These are phyloP conservation scores for Xiphorhynchus erythropygius DNA, from an alignment of 2,797 vertebrate species.

Conservation along the genomic window DNA sequence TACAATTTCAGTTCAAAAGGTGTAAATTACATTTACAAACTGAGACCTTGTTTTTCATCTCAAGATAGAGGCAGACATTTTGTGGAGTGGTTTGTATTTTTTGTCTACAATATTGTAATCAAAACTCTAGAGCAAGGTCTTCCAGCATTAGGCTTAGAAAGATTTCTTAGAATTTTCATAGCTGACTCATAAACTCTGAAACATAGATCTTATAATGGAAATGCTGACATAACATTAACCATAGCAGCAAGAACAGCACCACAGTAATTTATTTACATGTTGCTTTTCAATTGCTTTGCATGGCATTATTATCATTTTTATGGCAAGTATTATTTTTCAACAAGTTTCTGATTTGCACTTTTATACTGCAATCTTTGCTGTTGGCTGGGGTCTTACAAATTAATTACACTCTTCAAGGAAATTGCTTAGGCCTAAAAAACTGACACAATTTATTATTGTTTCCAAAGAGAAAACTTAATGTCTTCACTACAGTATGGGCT, in stretches of 20 bases:
- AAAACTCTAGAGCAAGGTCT: neutral
- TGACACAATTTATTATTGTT: slow-evolving; percentile 50
- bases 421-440: slow-evolving; percentile 55
- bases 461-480: slow-evolving; percentile 26
- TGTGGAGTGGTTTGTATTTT: neutral
- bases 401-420: slow-evolving; percentile 62
- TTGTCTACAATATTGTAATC: neutral
- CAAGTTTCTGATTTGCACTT: slow-evolving; percentile 51
- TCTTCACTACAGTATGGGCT: neutral
- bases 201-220: slow-evolving; percentile 51
- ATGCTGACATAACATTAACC: slow-evolving; percentile 61
- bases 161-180: neutral
- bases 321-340: slow-evolving; percentile 62
- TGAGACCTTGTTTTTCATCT: neutral
- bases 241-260: neutral
- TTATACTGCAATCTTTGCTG: slow-evolving; percentile 51
- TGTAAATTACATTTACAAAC: neutral
- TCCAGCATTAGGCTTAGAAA: neutral
- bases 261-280: slow-evolving; percentile 51
- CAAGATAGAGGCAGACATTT: neutral
- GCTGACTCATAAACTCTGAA: slow-evolving; percentile 36
- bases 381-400: slow-evolving; percentile 51
- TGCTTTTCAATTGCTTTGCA: slow-evolving; percentile 66
- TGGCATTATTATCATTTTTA: slow-evolving; percentile 68
- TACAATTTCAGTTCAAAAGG: neutral